Base-by-base conservation (phyloP, 1,140 invertebrate genomes). In the Hestina assimilis region DNA sequence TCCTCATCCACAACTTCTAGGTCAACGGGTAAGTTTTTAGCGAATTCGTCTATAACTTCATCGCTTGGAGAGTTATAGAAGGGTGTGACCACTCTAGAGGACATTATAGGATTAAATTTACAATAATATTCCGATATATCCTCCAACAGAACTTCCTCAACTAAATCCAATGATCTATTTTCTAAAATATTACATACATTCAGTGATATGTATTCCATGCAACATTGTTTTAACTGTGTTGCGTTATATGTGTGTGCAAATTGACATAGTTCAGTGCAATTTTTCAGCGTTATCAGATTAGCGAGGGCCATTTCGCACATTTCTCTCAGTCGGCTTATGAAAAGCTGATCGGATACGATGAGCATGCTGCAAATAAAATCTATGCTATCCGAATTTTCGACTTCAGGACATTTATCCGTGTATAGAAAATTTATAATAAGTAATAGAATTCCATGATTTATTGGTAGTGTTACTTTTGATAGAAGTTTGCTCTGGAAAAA, bases 171-270 rank as follows among this genome's bases (percentile, higher is more conserved):
- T 23, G 79, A 76, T 63, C 90, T 90, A 54, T 77, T 90, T 83
- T 96, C 94, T 14, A 95, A 75, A n/a, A 95, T 69, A 15, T 90
- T 89, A 6, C 91, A 69, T 9, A 95, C 72, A 81, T 96, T 95
- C 15, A 93, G 80, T 5, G 88, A 90, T 31, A 95, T 92, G 73
- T 92, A 95, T 70, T 94, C 90, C 89, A 94, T 92, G 73, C 92
- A 93, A 62, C 89, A 90, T 17, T 83, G 70, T 79, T 93, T 93
- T 1, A 96, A 83, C 66, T 94, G 92, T 1, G 75, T 58, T 5
- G 93, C 92, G 69, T 94, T 94, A 66, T 93, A 93, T 3, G 91
- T 89, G 56, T 89, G 85, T n/a, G 94, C 89, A 67, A 95, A 91
- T 71, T 93, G 91, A 38, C 94, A 82, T 5, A 95, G 77, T 67